phyloP scores from a whole-genome alignment of 2,797 vertebrate species.

The Coranthus polyacanthus region DNA sequence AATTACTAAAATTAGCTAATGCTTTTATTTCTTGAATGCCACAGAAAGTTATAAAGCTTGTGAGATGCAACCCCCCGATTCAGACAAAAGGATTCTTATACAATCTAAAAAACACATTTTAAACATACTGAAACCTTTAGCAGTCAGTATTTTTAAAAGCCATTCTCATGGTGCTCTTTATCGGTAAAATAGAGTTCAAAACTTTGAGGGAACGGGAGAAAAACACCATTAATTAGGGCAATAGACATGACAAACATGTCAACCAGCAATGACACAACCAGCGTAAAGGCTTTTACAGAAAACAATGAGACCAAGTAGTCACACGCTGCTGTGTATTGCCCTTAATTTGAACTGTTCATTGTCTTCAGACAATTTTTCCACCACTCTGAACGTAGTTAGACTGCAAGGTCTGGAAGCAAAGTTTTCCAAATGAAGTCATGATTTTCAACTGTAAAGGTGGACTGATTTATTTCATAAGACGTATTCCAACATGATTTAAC shows the following conservation, averaged over 20 bases:
- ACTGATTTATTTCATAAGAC: slow-evolving; percentile 50
- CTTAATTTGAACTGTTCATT: background rate
- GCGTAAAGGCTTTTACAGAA: background rate
- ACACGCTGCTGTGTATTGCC: background rate
- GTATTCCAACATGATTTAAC: slow-evolving; percentile 55
- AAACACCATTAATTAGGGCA: too few relatives aligned
- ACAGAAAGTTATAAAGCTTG: too few relatives aligned
- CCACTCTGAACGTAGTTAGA: background rate
- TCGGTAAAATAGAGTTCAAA: too few relatives aligned
- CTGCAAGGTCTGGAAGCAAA: background rate
- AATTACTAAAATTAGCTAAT: too few relatives aligned
- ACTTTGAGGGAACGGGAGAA: too few relatives aligned
- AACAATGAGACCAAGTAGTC: background rate
- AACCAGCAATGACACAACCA: background rate
- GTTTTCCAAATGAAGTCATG: background rate
- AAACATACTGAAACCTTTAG: too few relatives aligned
- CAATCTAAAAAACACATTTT: too few relatives aligned
- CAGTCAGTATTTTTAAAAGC: too few relatives aligned
- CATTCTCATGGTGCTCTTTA: too few relatives aligned
- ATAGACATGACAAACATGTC: background rate
- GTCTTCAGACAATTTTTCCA: background rate
- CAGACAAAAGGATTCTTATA: too few relatives aligned
- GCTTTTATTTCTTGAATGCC: too few relatives aligned
- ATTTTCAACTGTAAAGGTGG: slow-evolving; percentile 10
- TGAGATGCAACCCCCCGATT: too few relatives aligned